phyloP scores from a whole-genome alignment of 1,140 invertebrate genomes.

The Geopemphigus sp. region DNA sequence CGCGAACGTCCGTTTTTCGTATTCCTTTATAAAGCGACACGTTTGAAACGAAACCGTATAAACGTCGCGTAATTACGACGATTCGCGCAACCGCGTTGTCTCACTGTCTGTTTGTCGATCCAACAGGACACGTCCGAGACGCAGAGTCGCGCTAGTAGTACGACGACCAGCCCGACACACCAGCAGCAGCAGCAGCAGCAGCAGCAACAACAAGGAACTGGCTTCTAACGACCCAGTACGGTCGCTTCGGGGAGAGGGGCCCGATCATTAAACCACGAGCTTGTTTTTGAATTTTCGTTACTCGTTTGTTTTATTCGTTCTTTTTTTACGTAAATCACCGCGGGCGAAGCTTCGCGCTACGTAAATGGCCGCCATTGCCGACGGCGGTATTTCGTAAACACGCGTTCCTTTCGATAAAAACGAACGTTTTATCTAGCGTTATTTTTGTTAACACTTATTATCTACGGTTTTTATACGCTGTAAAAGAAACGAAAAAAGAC shows the following conservation, averaged over 20 bases:
- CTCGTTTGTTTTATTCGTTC: not conserved
- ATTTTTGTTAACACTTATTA: constrained; percentile 39
- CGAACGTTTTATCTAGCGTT: not conserved
- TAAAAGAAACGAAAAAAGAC: constrained; percentile 35
- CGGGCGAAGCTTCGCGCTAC: constrained; percentile 21
- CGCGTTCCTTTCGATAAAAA: not conserved
- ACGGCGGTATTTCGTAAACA: not conserved
- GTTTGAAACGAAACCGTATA: too few species aligned
- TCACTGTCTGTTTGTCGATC: not conserved
- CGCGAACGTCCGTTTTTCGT: too few species aligned
- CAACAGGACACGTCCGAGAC: constrained; percentile 28
- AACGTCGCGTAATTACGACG: too few species aligned
- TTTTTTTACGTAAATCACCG: constrained; percentile 43
- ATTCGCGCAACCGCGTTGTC: too few species aligned
- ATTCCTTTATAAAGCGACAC: too few species aligned
- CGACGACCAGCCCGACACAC: constrained; percentile 20
- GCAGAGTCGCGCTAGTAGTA: constrained; percentile 24
- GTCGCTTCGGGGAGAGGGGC: not conserved
- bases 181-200: constrained; percentile 30
- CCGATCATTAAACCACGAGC: constrained; percentile 38
- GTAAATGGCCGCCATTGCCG: not conserved
- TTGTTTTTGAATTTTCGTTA: constrained; percentile 31
- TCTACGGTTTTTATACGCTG: constrained; percentile 36
- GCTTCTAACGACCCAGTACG: not conserved
- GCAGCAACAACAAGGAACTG: constrained; percentile 33